phyloP scores from a whole-genome alignment of 2,797 vertebrate genomes.

The Luscinia megarhynchos region DNA sequence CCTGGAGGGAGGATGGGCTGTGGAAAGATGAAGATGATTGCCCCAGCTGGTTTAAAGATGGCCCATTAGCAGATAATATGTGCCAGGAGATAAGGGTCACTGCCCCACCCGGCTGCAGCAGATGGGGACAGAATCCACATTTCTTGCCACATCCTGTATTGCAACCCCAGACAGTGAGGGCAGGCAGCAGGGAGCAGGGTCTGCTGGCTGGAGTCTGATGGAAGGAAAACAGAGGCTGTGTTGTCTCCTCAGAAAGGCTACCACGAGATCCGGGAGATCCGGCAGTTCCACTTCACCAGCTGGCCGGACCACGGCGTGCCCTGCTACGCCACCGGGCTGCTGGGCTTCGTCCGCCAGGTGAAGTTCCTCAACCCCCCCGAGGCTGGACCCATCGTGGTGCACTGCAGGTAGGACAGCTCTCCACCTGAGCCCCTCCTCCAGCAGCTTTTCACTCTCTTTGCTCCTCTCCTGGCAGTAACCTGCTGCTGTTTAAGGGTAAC shows the following conservation, averaged over 20 bases:
- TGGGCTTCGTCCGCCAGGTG: conserved; percentile 95
- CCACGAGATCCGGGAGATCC: conserved; percentile 95
- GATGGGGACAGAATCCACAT: too few relatives aligned
- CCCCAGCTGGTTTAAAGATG: too few relatives aligned
- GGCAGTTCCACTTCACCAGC: conserved; percentile 98
- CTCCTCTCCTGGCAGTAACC: background rate
- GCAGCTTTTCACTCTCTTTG: background rate
- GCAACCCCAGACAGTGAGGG: background rate
- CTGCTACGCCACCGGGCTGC: conserved; percentile 93
- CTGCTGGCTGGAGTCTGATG: background rate
- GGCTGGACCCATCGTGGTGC: conserved; percentile 92
- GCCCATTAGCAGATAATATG: too few relatives aligned
- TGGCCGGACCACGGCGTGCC: conserved; percentile 98
- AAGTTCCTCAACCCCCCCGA: conserved; percentile 96
- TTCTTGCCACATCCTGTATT: too few relatives aligned
- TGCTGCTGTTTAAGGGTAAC: background rate
- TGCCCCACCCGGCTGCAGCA: too few relatives aligned
- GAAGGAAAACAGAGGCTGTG: conserved; percentile 22
- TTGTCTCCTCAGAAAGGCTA: conserved; percentile 92
- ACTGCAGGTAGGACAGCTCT: conserved; percentile 87
- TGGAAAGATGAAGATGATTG: too few relatives aligned
- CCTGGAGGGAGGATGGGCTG: too few relatives aligned
- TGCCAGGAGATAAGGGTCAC: too few relatives aligned
- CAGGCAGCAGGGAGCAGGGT: background rate
- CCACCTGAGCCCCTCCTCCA: background rate